Evolutionary conservation across 2,113 vertebrate species (phyloP), one percentile per base, ranked within the genome.

Genomic region (Gambusia holbrooki): DNA sequence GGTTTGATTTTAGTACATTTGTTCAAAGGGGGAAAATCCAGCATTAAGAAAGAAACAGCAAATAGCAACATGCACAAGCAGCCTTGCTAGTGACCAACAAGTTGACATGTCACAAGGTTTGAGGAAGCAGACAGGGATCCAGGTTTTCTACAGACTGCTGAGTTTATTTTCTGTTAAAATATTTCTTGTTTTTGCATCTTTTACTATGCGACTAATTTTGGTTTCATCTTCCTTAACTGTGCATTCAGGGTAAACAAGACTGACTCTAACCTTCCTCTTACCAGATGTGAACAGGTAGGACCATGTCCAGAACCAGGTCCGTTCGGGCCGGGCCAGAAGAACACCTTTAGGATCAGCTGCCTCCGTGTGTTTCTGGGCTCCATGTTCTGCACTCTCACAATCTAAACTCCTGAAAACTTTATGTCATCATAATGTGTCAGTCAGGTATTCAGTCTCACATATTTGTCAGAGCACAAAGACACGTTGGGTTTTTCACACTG

Each of bases 391-490:
- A 9, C 32, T n/a, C 35, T 42, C 9, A 37, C 19, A 19, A 37
- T 25, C 25, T 45, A 66, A 69, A 62, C 51, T 30, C 8, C 42
- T 48, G 40, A 62, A 37, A 42, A 5, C 37, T 69, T 1, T 0
- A 29, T 29, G 71, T 32, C 73, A 28, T 32, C 76, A 28, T 54
- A n/a, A 22, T 13, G 27, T n/a, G 54, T 77, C 69, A 65, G 12
- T 75, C 62, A 54, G 51, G 30, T 62, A 73, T 69, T 42, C 45
- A 27, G 65, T 81, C 30, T 74, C 80, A 69, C 29, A 28, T 29
- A 33, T 40, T n/a, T 40, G 74, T 82, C 45, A 69, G 80, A 51
- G 28, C 73, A 54, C 58, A 62, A 4, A 61, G 76, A 80, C 42
- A 19, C 68, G 67, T 73, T 37, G 71, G 13, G 29, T 54, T 51